Evolutionary conservation across 2,797 vertebrate species (phyloP), one percentile per base, ranked within the genome.

Genomic region (Lates japonicus): DNA sequence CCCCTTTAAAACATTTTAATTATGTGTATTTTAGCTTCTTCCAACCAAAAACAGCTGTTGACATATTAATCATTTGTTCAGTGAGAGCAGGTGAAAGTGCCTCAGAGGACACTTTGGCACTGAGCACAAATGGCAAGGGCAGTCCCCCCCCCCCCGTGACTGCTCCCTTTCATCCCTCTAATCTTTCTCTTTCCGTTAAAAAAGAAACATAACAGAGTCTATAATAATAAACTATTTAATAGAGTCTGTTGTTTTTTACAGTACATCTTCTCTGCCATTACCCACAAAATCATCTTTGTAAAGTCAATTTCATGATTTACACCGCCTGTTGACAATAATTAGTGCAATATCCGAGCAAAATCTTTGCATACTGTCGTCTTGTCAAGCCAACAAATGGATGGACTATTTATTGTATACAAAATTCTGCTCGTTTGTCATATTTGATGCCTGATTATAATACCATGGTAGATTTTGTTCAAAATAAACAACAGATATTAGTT

Each of bases 131-230:
- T 1, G 16, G 4, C n/a, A 22, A 7, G 19, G 11, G 2, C 1
- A 20, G 3, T 49, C 3, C 29, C 44, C 17, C 19, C 39, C 37
- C 9, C 35, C 22, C 20, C 3, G 17, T 19, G 1, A 31, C 31
- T 64, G 22, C 42, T 70, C 29, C 35, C 39, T 70, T 55, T 73
- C 13, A 57, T 70, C 60, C 31, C 25, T 77, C 35, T 71, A 13
- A 63, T 78, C 20, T 9, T 33, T 55, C 9, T 78, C 20, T 9
- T 33, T 55, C 9, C 19, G 1, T 57, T 11, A 22, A 13, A 49
- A 69, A 51, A n/a, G 1, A 49, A 35, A 46, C 5, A 29, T 17
- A 31, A 9, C 41, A 25, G 25, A 29, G 25, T 29, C 25, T 29
- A 29, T 29, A 29, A 29, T 29, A 29, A 29, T 29, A 29, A 29